A percentile compares a stretch with the other conserved stretches of the same genome.
Conservation (phyloP, 35 echinoderm and acorn worm species). For the Apostichopus japonicus region DNA sequence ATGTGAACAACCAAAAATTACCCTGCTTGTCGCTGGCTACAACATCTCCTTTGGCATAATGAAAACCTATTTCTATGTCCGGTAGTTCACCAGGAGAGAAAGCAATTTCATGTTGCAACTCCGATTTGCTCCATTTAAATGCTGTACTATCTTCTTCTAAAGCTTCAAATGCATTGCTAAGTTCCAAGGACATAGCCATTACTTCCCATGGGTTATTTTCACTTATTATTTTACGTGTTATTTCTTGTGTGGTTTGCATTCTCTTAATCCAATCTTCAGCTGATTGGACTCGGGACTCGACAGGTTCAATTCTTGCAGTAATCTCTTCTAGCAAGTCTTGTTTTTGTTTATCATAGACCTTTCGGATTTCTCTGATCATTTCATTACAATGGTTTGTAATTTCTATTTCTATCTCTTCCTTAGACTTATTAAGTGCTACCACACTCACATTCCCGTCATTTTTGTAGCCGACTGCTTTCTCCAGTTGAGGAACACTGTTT, state of each 20-base stretch:
- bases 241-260: too few species aligned
- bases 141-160: too few species aligned
- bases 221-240: neutral
- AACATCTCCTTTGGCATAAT: too few species aligned
- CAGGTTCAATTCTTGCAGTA: neutral
- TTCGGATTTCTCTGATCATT: neutral
- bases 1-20: too few species aligned
- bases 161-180: too few species aligned
- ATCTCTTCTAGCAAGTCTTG: neutral
- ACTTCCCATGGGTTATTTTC: conserved; percentile 41
- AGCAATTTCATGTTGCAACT: too few species aligned
- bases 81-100: too few species aligned
- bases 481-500: neutral
- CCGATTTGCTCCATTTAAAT: too few species aligned
- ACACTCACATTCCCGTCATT: neutral
- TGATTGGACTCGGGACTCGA: neutral
- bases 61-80: too few species aligned
- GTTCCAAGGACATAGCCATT: neutral
- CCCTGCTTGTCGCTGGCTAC: too few species aligned
- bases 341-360: neutral
- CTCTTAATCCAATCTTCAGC: too few species aligned
- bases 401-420: neutral
- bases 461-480: neutral
- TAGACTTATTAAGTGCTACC: neutral
- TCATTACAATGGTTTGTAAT: neutral